Evolutionary conservation across 2,888 invertebrate genomes (phyloP).

Genomic region (Autographa gamma): DNA sequence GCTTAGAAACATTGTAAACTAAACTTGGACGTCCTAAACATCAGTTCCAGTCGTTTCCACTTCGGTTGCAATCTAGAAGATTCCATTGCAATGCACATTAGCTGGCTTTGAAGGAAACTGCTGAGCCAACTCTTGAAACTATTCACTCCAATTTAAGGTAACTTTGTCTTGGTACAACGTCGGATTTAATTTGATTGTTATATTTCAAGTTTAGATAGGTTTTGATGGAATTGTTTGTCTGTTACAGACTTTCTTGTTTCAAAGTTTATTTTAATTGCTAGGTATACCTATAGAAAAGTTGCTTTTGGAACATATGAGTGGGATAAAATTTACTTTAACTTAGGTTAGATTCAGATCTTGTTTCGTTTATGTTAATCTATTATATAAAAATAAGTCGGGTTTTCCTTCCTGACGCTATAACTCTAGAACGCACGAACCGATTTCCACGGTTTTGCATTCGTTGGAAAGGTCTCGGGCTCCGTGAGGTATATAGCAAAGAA

Average conservation of each 20-base stretch:
- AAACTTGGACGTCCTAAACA: conserved; percentile 20
- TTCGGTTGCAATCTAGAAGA: conserved; percentile 18
- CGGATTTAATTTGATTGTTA: neutral
- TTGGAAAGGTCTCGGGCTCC: no score
- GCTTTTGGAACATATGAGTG: no score
- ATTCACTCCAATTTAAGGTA: conserved; percentile 43
- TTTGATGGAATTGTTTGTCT: conserved; percentile 1
- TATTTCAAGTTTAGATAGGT: conserved; percentile 10
- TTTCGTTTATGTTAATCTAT: no score
- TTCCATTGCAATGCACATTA: conserved; percentile 34
- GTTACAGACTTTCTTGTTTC: neutral
- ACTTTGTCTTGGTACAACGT: conserved; percentile 24
- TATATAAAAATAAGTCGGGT: no score
- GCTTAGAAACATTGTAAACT: conserved; percentile 25
- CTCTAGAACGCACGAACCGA: no score
- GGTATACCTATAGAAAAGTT: no score
- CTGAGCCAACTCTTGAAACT: conserved; percentile 43
- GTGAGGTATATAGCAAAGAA: no score
- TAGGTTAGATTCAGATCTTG: no score
- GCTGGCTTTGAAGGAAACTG: conserved; percentile 18
- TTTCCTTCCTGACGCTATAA: no score
- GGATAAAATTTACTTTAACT: no score
- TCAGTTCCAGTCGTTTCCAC: conserved; percentile 21
- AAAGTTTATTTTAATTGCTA: neutral
- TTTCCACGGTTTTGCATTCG: no score